A percentile compares a stretch with the other conserved stretches of the same genome.
phyloP scores from a whole-genome alignment of 2,113 vertebrate genomes.

The Myanophis thanlyinensis region DNA sequence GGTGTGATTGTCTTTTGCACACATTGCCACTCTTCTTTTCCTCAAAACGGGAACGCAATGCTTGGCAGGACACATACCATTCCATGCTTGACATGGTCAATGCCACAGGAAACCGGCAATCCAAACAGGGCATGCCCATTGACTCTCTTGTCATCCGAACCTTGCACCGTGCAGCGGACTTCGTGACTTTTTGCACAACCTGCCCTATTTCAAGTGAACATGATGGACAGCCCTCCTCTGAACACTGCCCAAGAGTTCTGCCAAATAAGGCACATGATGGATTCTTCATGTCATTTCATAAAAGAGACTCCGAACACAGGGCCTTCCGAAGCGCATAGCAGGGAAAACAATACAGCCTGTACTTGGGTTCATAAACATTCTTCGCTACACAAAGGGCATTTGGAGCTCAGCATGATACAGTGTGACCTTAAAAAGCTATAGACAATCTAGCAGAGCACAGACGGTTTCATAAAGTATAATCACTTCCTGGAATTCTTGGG shows the following conservation, averaged over 20 bases:
- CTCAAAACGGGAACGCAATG: conserved; percentile 21
- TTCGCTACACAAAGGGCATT: conserved; percentile 79
- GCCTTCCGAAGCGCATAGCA: conserved; percentile 61
- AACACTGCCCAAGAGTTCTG: conserved; percentile 59
- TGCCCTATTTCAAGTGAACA: conserved; percentile 40
- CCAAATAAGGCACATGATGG: conserved; percentile 66
- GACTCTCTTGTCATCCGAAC: not conserved
- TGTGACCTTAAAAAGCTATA: conserved; percentile 80
- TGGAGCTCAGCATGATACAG: conserved; percentile 71
- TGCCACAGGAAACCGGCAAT: conserved; percentile 36
- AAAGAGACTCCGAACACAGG: conserved; percentile 64
- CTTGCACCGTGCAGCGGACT: not conserved
- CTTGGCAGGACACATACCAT: not conserved
- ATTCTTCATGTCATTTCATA: conserved; percentile 71
- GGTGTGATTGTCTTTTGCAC: conserved; percentile 34
- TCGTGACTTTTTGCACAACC: conserved; percentile 75
- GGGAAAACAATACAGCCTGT: conserved; percentile 80
- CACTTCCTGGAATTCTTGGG: conserved; percentile 99
- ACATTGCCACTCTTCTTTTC: not conserved
- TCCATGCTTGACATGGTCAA: not conserved
- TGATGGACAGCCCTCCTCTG: conserved; percentile 63
- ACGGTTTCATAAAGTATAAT: conserved; percentile 97
- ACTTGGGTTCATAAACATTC: conserved; percentile 76
- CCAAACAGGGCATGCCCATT: conserved; percentile 17
- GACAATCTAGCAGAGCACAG: conserved; percentile 89